Base-by-base conservation (phyloP, 2,888 invertebrate genomes). In the Dorcus parallelipipedus region DNA sequence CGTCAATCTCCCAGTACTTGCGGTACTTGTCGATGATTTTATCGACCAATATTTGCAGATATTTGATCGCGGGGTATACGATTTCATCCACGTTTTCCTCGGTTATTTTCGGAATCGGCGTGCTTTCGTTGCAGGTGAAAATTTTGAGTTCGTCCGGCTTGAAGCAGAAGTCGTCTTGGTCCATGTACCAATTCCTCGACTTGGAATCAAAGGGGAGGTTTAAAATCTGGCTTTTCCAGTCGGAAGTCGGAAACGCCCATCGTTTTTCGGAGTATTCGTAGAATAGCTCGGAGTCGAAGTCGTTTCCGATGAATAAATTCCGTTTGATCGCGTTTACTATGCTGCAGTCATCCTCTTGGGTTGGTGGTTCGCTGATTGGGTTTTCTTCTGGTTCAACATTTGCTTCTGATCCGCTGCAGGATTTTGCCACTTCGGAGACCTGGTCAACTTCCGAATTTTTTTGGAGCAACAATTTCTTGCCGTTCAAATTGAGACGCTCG, bases 1-100 rank as follows among this genome's bases (percentile, higher is more conserved):
- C 71, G 57, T 77, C 76, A 9, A 68, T 68, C 49, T 71, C 68
- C 77, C 78, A 78, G 50, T 70, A 66, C 23, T 66, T 70, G 50
- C 72, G 72, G 57, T 74, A 77, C 60, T 69, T 71, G 41, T 65
- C 60, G 9, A 75, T 67, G 40, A 76, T 73, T 58, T 72, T 71
- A 48, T 72, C 67, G 48, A 76, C 67, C 33, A 76, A 60, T 45
- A 64, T 59, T 23, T 63, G 63, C 40, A 73, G 62, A 62, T 71
- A 71, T 14, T 64, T 64, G 9, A 62, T 20, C 10, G 26, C 50
- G 6, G 56, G 56, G 38, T 60, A 53, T 5, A 60, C 40, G 8
- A 52, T n/a, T 7, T 43, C 57, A 20, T 60, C 56, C 38, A 60
- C 20, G 45, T 40, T 50, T 26, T 57, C 53, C 9, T 51, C 53